Conservation (phyloP, 1,140 invertebrate genomes). For the Limonius californicus region DNA sequence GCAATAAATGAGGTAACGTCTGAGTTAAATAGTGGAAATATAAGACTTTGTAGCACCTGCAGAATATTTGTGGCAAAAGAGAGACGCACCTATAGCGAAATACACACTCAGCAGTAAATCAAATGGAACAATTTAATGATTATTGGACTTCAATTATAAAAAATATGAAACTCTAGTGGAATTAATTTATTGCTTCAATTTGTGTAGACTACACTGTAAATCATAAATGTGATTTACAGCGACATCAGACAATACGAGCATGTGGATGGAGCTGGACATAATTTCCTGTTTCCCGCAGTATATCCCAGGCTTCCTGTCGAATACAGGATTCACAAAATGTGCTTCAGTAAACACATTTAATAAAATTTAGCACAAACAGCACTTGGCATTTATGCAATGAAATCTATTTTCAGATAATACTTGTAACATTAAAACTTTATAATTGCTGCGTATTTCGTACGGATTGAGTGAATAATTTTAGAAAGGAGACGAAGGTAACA, state of each 20-base stretch:
- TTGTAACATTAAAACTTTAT: too few relatives aligned
- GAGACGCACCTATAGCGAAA: neutral
- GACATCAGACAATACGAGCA: constrained; percentile 23
- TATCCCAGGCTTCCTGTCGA: constrained; percentile 24
- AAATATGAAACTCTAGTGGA: constrained; percentile 25
- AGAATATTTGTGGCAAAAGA: too few relatives aligned
- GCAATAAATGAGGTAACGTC: too few relatives aligned
- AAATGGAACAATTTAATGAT: constrained; percentile 26
- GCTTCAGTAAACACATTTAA: constrained; percentile 26
- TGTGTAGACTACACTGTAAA: constrained; percentile 30
- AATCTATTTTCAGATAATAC: neutral
- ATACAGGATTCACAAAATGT: constrained; percentile 20
- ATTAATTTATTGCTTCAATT: constrained; percentile 37
- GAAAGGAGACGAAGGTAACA: too few relatives aligned
- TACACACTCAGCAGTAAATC: constrained; percentile 21
- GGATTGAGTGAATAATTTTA: too few relatives aligned
- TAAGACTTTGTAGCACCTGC: too few relatives aligned
- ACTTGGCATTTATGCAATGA: neutral
- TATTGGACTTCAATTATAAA: constrained; percentile 22
- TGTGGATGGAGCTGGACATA: constrained; percentile 29
- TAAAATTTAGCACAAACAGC: constrained; percentile 2
- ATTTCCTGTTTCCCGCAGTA: constrained; percentile 31
- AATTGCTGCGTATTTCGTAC: too few relatives aligned
- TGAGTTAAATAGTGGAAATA: too few relatives aligned
- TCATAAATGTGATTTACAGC: constrained; percentile 27